These are phyloP conservation scores for Eristalis tenax DNA, from an alignment of 2,888 invertebrate genomes.

Conservation along the genomic window DNA sequence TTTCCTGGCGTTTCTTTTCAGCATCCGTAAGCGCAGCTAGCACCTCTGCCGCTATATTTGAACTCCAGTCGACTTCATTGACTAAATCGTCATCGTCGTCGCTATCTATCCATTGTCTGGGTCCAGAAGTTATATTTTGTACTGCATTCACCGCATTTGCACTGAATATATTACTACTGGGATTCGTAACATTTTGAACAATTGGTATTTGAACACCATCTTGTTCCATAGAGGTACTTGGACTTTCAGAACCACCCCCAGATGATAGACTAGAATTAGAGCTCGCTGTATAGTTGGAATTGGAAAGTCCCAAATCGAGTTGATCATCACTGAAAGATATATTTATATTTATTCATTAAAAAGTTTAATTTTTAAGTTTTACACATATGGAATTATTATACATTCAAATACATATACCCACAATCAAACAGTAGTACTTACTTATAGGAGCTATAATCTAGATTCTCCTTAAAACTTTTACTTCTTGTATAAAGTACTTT, in stretches of 20 bases:
- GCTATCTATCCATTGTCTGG: slow-evolving; percentile 79
- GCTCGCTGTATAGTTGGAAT: slow-evolving; percentile 86
- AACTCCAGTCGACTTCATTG: slow-evolving; percentile 91
- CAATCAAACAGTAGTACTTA: slow-evolving; percentile 73
- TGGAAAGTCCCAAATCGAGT: slow-evolving; percentile 83
- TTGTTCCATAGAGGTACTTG: slow-evolving; percentile 87
- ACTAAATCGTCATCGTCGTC: slow-evolving; percentile 81
- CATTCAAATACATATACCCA: not conserved
- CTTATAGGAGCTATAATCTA: slow-evolving; percentile 77
- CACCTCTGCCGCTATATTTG: slow-evolving; percentile 88
- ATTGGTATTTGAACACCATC: slow-evolving; percentile 80
- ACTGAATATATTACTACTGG: slow-evolving; percentile 67
- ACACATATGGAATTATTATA: not conserved
- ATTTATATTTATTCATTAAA: not conserved
- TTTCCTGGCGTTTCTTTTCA: slow-evolving; percentile 95
- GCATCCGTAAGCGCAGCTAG: slow-evolving; percentile 88
- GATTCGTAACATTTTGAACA: slow-evolving; percentile 64
- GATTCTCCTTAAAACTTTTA: slow-evolving; percentile 79
- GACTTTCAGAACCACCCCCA: slow-evolving; percentile 86
- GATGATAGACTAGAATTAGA: slow-evolving; percentile 83
- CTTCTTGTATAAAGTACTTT: slow-evolving; percentile 79
- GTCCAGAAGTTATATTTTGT: slow-evolving; percentile 40
- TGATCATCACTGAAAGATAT: slow-evolving; percentile 85
- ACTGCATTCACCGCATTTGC: slow-evolving; percentile 67
- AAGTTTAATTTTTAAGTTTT: not conserved